phyloP scores from a whole-genome alignment of 2,113 vertebrate genomes.

The Vanacampus margaritifer region DNA sequence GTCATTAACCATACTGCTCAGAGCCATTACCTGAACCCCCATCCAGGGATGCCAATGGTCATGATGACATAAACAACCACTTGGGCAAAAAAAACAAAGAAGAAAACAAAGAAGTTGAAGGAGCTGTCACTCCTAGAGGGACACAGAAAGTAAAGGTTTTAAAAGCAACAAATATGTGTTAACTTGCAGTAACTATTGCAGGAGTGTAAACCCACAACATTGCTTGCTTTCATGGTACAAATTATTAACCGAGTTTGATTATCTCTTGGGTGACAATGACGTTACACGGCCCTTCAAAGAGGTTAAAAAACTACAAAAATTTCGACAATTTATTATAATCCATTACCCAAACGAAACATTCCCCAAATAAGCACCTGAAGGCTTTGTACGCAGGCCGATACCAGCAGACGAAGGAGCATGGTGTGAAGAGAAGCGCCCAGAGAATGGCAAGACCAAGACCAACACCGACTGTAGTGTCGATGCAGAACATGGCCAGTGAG shows the following conservation, averaged over 20 bases:
- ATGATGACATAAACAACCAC: slow-evolving; percentile 83
- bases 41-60: slow-evolving; percentile 90
- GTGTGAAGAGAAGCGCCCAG: slow-evolving; percentile 88
- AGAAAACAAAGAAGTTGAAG: slow-evolving; percentile 97
- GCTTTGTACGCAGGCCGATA: slow-evolving; percentile 95
- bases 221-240: too few species aligned
- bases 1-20: not conserved
- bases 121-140: slow-evolving; percentile 91
- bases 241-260: too few species aligned
- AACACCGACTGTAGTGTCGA: slow-evolving; percentile 66
- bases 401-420: slow-evolving; percentile 96
- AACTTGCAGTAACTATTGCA: too few species aligned
- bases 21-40: slow-evolving; percentile 86
- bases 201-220: too few species aligned
- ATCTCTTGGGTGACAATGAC: too few species aligned
- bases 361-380: too few species aligned
- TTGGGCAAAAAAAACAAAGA: slow-evolving; percentile 95
- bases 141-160: not conserved
- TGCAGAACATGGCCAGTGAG: slow-evolving; percentile 84
- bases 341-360: too few species aligned
- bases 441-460: slow-evolving; percentile 90
- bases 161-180: not conserved
- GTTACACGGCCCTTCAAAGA: too few species aligned
- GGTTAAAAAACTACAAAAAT: too few species aligned
- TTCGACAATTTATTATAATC: too few species aligned